Percentiles rank a stretch among this genome's conserved stretches.
phyloP scores from a whole-genome alignment of 2,888 invertebrate species.

The Stenodema calcarata region DNA sequence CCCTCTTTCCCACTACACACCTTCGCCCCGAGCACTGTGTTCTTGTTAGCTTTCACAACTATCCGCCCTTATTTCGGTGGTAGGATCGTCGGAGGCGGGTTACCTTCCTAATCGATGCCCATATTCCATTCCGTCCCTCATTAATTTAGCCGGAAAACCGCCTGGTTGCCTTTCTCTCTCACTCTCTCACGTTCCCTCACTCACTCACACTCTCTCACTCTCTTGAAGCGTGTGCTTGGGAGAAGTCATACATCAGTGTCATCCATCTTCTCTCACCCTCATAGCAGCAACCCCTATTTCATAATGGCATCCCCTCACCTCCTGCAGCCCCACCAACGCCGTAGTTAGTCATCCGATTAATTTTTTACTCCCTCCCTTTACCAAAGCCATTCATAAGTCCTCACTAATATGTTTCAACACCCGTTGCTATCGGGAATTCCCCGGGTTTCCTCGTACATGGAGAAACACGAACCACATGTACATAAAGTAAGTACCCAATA shows the following conservation, averaged over 20 bases:
- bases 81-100: not conserved
- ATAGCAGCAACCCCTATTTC: not conserved
- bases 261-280: not conserved
- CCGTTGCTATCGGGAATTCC: no score
- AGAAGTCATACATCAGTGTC: conserved; percentile 41
- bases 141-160: conserved; percentile 39
- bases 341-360: conserved; percentile 34
- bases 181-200: no score
- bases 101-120: conserved; percentile 33
- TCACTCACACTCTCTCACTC: no score
- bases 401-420: no score
- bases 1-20: not conserved
- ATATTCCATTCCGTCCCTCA: conserved; percentile 37
- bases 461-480: no score
- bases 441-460: no score
- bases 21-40: not conserved
- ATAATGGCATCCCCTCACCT: not conserved
- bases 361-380: not conserved
- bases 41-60: not conserved
- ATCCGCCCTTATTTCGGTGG: not conserved
- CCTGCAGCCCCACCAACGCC: not conserved
- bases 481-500: no score
- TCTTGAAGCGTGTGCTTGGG: not conserved
- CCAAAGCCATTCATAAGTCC: not conserved
- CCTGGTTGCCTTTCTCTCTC: conserved; percentile 1